Percentiles rank a stretch among this genome's conserved stretches.
Conservation (phyloP, 2,797 vertebrate species). For the Pelodytes ibericus region DNA sequence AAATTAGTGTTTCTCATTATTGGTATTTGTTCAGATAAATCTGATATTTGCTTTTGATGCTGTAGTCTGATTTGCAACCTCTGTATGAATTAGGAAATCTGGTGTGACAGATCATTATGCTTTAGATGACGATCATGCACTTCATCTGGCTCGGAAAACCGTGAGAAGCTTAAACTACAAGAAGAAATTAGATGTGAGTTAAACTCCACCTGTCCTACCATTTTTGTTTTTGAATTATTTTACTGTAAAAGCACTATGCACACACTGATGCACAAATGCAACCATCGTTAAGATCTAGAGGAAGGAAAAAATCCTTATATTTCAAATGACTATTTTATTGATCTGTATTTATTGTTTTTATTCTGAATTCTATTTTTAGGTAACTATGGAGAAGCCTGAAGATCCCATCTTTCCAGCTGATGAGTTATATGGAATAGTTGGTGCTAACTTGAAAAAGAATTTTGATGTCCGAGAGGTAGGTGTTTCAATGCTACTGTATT, state of each 20-base stretch:
- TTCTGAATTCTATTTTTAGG: constrained; percentile 69
- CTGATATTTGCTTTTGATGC: too few species aligned
- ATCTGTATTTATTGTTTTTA: background rate
- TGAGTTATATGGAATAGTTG: constrained; percentile 95
- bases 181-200: constrained; percentile 89
- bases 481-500: background rate
- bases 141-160: constrained; percentile 89
- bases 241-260: too few species aligned
- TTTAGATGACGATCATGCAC: constrained; percentile 90
- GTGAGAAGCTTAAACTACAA: constrained; percentile 90
- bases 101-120: constrained; percentile 96
- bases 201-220: too few species aligned
- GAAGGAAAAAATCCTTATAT: too few species aligned
- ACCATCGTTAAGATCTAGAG: too few species aligned
- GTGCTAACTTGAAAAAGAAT: constrained; percentile 89
- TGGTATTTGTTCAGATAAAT: too few species aligned
- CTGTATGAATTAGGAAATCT: constrained; percentile 79
- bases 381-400: constrained; percentile 83
- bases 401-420: constrained; percentile 89
- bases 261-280: too few species aligned
- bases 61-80: background rate
- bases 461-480: constrained; percentile 94
- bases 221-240: too few species aligned
- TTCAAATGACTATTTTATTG: too few species aligned
- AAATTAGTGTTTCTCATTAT: too few species aligned